Conservation (phyloP, 2,113 vertebrate species). For the Rhagologus leucostigma region DNA sequence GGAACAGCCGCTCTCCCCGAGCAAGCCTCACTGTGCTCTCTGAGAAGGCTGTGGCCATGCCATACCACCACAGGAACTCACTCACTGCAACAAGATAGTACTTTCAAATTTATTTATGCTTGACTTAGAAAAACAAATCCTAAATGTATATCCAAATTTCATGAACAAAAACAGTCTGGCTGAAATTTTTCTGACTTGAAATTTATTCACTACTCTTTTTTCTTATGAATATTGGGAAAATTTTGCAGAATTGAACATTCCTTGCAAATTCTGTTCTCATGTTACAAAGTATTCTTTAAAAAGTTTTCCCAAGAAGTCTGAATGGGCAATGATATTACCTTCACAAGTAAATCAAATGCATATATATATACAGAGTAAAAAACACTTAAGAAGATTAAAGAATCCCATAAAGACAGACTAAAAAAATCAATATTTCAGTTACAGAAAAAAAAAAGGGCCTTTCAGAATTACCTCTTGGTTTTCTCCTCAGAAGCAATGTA, state of each 20-base stretch:
- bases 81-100: no score
- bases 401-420: neutral
- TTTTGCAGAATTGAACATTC: neutral
- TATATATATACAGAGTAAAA: neutral
- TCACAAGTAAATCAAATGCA: neutral
- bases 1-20: no score
- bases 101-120: neutral
- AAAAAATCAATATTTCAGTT: neutral
- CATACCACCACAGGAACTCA: no score
- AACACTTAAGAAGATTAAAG: neutral
- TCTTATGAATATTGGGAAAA: neutral
- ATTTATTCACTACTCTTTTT: neutral
- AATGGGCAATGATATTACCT: neutral
- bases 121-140: constrained; percentile 11
- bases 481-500: neutral
- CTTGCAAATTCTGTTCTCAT: neutral
- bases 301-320: neutral
- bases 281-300: neutral
- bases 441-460: neutral
- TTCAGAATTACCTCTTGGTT: neutral
- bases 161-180: neutral
- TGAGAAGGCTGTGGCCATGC: no score
- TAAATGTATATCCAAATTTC: neutral
- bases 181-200: neutral
- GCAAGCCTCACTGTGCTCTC: no score